Evolutionary conservation across 2,888 invertebrate genomes (phyloP), one percentile per base, ranked within the genome.

Genomic region (Bedellia somnulentella): DNA sequence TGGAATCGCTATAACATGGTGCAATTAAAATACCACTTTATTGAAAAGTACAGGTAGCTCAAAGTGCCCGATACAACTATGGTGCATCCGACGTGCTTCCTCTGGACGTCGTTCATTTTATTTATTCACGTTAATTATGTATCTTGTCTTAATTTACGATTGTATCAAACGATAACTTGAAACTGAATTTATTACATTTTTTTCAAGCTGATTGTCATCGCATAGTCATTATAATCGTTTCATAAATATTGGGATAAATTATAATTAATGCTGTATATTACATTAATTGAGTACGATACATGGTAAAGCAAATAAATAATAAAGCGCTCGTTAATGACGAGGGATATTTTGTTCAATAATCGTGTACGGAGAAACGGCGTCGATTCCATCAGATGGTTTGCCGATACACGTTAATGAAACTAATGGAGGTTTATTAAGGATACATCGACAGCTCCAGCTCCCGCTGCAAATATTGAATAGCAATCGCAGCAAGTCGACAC

Each of bases 111-210:
- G 75, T 68, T 71, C 71, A 70, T 75, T 73, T 75, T 75, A 73
- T 75, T 75, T 73, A 73, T 75, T 75, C 64, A 52, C 73, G 71
- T 75, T 75, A 75, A 75, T 75, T 75, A 75, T 75, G 75, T 75
- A 75, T 75, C 75, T 75, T 75, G 75, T 75, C 75, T 75, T 75
- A 73, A 75, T 75, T 75, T 75, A 75, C 75, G 75, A 75, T 75
- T 75, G 71, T 67, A 75, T 75, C 75, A 75, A 73, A 73, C 61
- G 75, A 75, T 75, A 75, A 75, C 73, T 73, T 63, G 66, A 52
- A 64, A 52, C 53, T 55, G 67, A 66, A 73, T 75, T 73, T 73
- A 75, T 71, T 70, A 59, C 60, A 57, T 66, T 66, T 67, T 61
- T 70, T 70, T 68, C n/a, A n/a, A n/a, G n/a, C n/a, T n/a, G n/a